A percentile compares a stretch with the other conserved stretches of the same genome.
phyloP scores from a whole-genome alignment of 2,888 invertebrate species.

The Drosophila buzzatii region DNA sequence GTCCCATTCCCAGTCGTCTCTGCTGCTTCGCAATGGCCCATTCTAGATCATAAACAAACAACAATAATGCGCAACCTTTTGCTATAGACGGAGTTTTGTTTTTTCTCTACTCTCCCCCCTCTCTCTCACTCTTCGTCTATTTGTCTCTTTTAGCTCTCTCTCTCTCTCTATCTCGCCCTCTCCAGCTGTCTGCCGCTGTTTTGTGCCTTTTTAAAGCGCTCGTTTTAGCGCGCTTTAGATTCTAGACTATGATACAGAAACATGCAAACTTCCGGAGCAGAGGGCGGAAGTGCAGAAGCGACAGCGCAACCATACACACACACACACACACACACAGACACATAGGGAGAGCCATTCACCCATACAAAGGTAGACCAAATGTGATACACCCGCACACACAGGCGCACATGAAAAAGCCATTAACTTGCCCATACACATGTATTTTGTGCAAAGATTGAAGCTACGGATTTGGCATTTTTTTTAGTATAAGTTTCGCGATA shows the following conservation, averaged over 20 bases:
- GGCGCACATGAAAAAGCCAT: slow-evolving; percentile 71
- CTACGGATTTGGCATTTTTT: slow-evolving; percentile 40
- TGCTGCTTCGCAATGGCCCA: neutral
- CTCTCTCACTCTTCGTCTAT: neutral
- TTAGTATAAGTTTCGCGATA: slow-evolving; percentile 68
- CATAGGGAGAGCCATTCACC: neutral
- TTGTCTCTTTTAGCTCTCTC: neutral
- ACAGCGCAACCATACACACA: slow-evolving; percentile 43
- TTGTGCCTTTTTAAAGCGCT: slow-evolving; percentile 62
- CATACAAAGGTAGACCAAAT: slow-evolving; percentile 28
- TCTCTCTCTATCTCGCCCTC: neutral
- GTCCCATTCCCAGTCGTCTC: neutral
- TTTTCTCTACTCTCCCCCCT: neutral
- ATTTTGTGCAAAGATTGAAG: slow-evolving; percentile 33
- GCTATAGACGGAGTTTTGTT: slow-evolving; percentile 19
- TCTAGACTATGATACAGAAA: slow-evolving; percentile 77
- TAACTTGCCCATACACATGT: slow-evolving; percentile 47
- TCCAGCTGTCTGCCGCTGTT: slow-evolving; percentile 11
- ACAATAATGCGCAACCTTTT: slow-evolving; percentile 62
- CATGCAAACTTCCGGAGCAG: slow-evolving; percentile 74
- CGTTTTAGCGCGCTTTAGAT: slow-evolving; percentile 78
- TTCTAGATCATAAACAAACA: slow-evolving; percentile 59
- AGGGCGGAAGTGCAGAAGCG: slow-evolving; percentile 64
- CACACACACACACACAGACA: slow-evolving; percentile 18
- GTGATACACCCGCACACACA: slow-evolving; percentile 32